Evolutionary conservation across 2,797 vertebrate genomes (phyloP), one percentile per base, ranked within the genome.

Genomic region (Tragopan temminckii): DNA sequence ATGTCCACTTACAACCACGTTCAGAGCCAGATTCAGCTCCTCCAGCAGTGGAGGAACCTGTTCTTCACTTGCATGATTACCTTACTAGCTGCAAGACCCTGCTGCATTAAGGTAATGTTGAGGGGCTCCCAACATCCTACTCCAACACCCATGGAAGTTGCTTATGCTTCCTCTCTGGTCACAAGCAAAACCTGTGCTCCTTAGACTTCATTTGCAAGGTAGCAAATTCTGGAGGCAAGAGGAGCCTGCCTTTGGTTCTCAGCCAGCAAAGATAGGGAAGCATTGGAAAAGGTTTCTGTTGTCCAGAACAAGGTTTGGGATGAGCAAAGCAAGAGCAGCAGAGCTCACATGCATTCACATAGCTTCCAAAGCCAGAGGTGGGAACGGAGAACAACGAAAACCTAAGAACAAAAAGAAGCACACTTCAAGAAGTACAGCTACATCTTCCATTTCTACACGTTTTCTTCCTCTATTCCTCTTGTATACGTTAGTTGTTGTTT

Each of bases 281-380:
- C 62, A 10, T 38, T 55, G 33, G 14, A 67, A 25, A 15, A 38
- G 33, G 14, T 76, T 80, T 83, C 52, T 67, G 13, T 29, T 57
- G 38, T 27, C 7, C 67, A 45, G 24, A 85, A 21, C 14, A 72
- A 80, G 24, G 5, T 38, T 61, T 80, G 40, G 27, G 48, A n/a
- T 24, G 27, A 57, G 43, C 0, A 0, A 58, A 59, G 50, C 36
- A 35, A 31, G 17, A 4, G 25, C 31, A 59, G 38, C 8, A 58
- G 70, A 64, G 11, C 14, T 31, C 0, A 0, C 0, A 2, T 11
- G 2, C 13, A 4, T 7, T 20, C n/a, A 38, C 16, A 48, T 29
- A 25, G 43, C 5, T 57, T 89, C 40, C 53, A 72, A 70, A 70
- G 6, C 13, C 63, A 52, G 16, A 16, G 24, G 25, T 4, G 10